Base-by-base conservation (phyloP, 2,888 invertebrate species). In the Aphodius granarius region DNA sequence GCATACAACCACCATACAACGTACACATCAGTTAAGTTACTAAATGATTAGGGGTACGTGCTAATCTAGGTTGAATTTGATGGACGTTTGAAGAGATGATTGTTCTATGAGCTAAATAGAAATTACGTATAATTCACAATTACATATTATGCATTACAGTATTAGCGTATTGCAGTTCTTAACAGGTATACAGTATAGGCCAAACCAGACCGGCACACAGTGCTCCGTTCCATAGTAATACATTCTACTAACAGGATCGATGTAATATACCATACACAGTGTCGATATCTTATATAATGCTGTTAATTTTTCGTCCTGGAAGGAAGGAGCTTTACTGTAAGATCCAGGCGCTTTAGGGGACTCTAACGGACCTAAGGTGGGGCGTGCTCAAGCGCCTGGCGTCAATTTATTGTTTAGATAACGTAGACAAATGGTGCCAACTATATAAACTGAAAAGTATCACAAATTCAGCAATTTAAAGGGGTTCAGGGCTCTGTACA, bases 401-500 rank as follows among this genome's bases (percentile, higher is more conserved):
- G 43, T 43, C 43, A 43, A 43, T 43, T 43, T 43, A 43, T 43
- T 43, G 43, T 43, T 43, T 43, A 43, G 43, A 43, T 43, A 43
- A 43, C 43, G 43, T 43, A 43, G 43, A 43, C 43, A 43, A 43
- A 43, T 43, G 43, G 43, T 13, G 43, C 43, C 43, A 43, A 43
- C 43, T 43, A 43, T n/a, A n/a, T 43, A 43, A 43, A 43, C 43
- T 43, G 43, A 43, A 43, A 43, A 43, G 43, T 9, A 13, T 43
- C 43, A 43, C 43, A 43, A 43, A 43, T 43, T 43, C 43, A 43
- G 43, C 43, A 43, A 43, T 43, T 43, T 43, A 43, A 43, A 43
- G 43, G 43, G 68, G n/a, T 66, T 68, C 68, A 68, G 68, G 16
- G 66, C 18, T 13, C 68, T 13, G n/a, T 20, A 68, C 68, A 16